Conservation (phyloP, 2,888 invertebrate genomes). For the Schizaphis graminum region DNA sequence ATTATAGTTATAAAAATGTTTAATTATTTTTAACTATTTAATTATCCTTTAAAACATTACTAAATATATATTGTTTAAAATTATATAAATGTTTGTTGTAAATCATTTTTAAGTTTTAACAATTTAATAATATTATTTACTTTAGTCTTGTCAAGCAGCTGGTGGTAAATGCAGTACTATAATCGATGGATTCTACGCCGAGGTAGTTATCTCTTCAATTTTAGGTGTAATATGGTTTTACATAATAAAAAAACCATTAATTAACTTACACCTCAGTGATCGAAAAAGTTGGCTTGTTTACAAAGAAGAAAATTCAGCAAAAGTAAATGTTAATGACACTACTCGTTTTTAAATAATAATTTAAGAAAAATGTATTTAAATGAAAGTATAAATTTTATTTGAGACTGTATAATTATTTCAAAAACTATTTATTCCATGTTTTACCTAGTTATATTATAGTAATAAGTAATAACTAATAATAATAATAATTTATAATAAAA, state of each 20-base stretch:
- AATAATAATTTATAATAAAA: neutral
- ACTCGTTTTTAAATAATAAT: neutral
- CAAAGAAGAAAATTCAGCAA: neutral
- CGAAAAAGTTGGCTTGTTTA: neutral
- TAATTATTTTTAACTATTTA: neutral
- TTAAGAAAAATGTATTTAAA: neutral
- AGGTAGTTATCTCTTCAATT: neutral
- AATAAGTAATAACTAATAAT: neutral
- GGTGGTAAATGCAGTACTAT: slow-evolving; percentile 70
- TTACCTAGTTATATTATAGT: neutral
- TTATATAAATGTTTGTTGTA: neutral
- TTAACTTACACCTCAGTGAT: neutral
- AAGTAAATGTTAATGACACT: neutral
- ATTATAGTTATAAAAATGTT: neutral
- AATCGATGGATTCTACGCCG: slow-evolving; percentile 1
- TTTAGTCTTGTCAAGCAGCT: neutral
- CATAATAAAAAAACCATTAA: neutral
- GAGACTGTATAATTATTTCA: neutral
- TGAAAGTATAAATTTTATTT: neutral
- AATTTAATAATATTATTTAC: neutral
- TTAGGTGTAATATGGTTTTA: neutral
- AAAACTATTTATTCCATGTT: neutral
- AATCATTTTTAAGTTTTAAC: neutral
- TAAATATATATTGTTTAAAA: neutral
- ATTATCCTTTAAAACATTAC: neutral